Evolutionary conservation across 1,140 invertebrate species (phyloP).

Genomic region (Diprion similis): DNA sequence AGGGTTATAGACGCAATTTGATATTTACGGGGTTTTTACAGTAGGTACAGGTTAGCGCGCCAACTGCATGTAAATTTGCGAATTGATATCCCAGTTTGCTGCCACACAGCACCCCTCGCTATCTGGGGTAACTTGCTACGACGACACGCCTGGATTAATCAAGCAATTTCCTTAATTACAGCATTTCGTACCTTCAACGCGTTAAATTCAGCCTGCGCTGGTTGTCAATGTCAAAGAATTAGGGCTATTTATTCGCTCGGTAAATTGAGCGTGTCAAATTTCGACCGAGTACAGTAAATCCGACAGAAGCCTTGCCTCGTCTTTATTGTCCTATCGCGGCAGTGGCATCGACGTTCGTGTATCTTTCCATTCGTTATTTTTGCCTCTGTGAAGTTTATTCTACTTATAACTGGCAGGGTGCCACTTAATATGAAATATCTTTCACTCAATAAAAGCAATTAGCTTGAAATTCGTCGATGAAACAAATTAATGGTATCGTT

Average conservation of each 20-base stretch:
- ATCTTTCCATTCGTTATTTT: too few species aligned
- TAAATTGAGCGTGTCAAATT: too few species aligned
- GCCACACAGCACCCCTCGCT: background rate
- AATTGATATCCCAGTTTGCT: slow-evolving; percentile 1
- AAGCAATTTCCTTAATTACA: slow-evolving; percentile 3
- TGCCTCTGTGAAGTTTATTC: too few species aligned
- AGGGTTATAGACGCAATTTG: background rate
- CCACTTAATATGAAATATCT: background rate
- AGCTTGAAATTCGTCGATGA: background rate
- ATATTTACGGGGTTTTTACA: background rate
- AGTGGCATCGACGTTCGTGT: too few species aligned
- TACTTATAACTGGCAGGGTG: too few species aligned
- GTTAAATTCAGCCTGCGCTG: too few species aligned
- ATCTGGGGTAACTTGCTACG: background rate
- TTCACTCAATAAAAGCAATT: background rate
- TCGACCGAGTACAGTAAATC: too few species aligned
- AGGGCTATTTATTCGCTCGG: too few species aligned
- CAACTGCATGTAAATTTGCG: slow-evolving; percentile 5
- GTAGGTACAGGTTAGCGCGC: background rate
- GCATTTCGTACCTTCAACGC: background rate
- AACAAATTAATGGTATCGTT: background rate
- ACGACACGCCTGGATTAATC: background rate
- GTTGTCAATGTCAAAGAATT: too few species aligned
- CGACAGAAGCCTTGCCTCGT: too few species aligned
- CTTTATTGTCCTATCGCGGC: too few species aligned